Conservation (phyloP, 2,888 invertebrate genomes). For the Tetrapedia diversipes region DNA sequence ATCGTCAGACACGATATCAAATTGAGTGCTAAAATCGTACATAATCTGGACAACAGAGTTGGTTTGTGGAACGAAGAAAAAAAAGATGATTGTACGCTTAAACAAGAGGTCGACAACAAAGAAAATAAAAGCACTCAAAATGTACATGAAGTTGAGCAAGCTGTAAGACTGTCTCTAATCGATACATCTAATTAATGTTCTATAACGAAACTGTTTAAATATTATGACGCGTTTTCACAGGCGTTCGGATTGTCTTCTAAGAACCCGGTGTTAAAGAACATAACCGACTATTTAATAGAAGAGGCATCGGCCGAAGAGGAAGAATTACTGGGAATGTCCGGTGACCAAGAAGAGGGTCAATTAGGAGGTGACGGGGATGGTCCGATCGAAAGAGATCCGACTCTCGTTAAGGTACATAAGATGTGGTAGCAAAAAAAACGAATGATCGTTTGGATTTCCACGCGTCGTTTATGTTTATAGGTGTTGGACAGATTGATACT, state of each 20-base stretch:
- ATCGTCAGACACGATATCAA: constrained; percentile 96
- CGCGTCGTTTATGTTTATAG: constrained; percentile 62
- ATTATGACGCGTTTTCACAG: constrained; percentile 70
- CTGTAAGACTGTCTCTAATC: constrained; percentile 64
- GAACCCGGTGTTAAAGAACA: constrained; percentile 97
- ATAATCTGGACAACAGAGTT: constrained; percentile 93
- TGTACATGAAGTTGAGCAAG: constrained; percentile 75
- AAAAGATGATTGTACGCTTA: constrained; percentile 74
- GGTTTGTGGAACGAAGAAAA: constrained; percentile 89
- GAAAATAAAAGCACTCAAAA: constrained; percentile 71
- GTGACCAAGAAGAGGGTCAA: constrained; percentile 84
- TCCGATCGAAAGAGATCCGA: constrained; percentile 88
- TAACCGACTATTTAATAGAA: constrained; percentile 98
- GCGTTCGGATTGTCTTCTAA: constrained; percentile 90
- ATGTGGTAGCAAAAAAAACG: not conserved
- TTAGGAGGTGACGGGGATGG: constrained; percentile 83
- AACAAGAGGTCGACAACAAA: constrained; percentile 69
- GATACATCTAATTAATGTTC: not conserved
- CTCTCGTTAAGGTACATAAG: constrained; percentile 86
- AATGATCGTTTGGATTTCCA: not conserved
- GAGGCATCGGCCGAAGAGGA: constrained; percentile 99
- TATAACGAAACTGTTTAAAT: not conserved
- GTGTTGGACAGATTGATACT: constrained; percentile 91
- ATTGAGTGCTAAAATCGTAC: constrained; percentile 94
- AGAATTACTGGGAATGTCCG: constrained; percentile 90